phyloP scores from a whole-genome alignment of 53 echinoderm and acorn worm genomes.

The Apostichopus leukothele region DNA sequence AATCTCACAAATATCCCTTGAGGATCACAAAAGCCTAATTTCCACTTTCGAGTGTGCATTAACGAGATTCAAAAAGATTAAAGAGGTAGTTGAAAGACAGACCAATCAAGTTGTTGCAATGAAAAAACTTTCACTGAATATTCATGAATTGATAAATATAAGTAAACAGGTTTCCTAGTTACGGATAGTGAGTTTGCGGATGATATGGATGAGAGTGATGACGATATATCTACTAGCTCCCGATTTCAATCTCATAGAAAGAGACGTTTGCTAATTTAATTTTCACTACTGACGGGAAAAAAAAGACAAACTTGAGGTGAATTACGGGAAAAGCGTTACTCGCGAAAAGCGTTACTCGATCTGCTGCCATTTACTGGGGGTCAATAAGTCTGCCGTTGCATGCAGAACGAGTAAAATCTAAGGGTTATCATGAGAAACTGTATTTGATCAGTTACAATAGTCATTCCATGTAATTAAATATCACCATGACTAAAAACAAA shows the following conservation, averaged over 20 bases:
- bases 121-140: background rate
- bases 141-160: background rate
- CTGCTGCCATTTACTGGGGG: background rate
- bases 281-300: background rate
- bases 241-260: background rate
- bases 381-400: conserved; percentile 30
- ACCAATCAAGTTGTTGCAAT: background rate
- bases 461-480: conserved; percentile 35
- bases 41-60: background rate
- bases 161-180: too few species aligned
- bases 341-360: background rate
- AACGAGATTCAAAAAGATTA: conserved; percentile 5
- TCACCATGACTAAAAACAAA: background rate
- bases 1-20: background rate
- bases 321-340: background rate
- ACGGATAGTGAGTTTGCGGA: too few species aligned
- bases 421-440: background rate
- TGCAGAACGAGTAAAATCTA: background rate
- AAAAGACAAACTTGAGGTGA: background rate
- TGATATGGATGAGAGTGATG: background rate
- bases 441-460: conserved; percentile 23
- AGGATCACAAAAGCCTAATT: background rate
- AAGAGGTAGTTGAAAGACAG: background rate
- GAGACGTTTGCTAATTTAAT: background rate
- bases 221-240: background rate